phyloP scores from a whole-genome alignment of 1,140 invertebrate genomes.

The Amyelois transitella region DNA sequence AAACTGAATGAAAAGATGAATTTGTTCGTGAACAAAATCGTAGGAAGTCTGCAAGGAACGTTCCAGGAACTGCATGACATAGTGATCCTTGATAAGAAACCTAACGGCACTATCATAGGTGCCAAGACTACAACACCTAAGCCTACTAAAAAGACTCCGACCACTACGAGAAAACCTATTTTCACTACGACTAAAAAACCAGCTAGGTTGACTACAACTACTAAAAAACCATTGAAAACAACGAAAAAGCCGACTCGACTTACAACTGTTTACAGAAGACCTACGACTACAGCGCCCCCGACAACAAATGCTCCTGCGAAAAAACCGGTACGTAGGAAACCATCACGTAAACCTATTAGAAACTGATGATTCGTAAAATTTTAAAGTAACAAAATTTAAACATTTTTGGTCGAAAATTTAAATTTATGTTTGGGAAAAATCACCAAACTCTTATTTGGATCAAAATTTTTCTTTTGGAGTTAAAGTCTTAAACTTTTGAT shows the following conservation, averaged over 20 bases:
- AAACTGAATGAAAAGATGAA: constrained; percentile 86
- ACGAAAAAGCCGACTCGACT: constrained; percentile 33
- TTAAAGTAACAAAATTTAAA: too few relatives aligned
- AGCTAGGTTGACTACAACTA: constrained; percentile 43
- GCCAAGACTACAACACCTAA: constrained; percentile 38
- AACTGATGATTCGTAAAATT: background rate
- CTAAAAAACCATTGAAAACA: constrained; percentile 26
- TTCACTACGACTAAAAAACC: constrained; percentile 36
- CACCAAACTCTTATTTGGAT: too few relatives aligned
- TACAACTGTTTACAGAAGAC: constrained; percentile 26
- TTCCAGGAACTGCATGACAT: constrained; percentile 87
- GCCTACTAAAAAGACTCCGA: constrained; percentile 52
- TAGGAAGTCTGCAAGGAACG: constrained; percentile 85
- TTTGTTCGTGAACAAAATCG: constrained; percentile 86
- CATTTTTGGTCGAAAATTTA: too few relatives aligned
- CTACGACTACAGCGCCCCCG: constrained; percentile 53
- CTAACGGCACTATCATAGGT: constrained; percentile 56
- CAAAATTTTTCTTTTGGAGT: too few relatives aligned
- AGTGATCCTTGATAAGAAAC: constrained; percentile 76
- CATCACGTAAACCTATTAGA: background rate
- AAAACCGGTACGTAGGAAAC: constrained; percentile 43
- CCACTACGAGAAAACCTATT: constrained; percentile 67
- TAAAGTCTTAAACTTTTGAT: too few relatives aligned
- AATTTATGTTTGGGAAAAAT: too few relatives aligned
- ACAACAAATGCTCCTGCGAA: constrained; percentile 60